Conservation (phyloP, 2,888 invertebrate genomes). For the Mesorhabditis spiculigera region DNA sequence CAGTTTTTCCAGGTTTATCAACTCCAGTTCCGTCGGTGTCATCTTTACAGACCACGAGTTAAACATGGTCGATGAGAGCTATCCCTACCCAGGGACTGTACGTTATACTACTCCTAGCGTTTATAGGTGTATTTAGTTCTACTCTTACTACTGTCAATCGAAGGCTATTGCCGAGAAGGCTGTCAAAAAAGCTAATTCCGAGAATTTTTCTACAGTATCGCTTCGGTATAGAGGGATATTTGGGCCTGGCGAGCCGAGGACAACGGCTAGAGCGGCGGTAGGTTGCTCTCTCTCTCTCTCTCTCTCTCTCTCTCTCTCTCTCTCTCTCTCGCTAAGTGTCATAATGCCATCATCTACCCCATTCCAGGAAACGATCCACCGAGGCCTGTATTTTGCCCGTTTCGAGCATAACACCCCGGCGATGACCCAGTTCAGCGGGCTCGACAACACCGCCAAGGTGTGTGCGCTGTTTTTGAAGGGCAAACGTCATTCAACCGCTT, state of each 20-base stretch:
- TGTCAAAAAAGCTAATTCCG: constrained; percentile 50
- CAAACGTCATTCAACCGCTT: background rate
- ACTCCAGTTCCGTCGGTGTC: constrained; percentile 63
- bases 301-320: too few relatives aligned
- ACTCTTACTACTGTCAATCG: constrained; percentile 60
- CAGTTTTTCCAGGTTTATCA: constrained; percentile 56
- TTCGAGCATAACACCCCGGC: constrained; percentile 32
- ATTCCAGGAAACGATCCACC: constrained; percentile 13
- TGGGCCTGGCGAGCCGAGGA: constrained; percentile 62
- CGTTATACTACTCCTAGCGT: background rate
- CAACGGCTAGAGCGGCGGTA: constrained; percentile 61
- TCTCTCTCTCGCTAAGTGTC: too few relatives aligned
- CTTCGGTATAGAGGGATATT: constrained; percentile 62
- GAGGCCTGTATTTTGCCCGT: constrained; percentile 23
- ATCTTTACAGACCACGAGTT: constrained; percentile 62
- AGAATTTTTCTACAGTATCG: background rate
- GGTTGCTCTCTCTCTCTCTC: background rate
- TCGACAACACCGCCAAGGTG: constrained; percentile 33
- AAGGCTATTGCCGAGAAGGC: constrained; percentile 61
- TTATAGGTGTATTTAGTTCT: constrained; percentile 12
- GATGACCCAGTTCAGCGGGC: constrained; percentile 40
- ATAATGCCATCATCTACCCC: background rate
- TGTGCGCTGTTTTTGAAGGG: constrained; percentile 3
- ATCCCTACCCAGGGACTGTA: constrained; percentile 45
- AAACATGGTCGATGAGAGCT: constrained; percentile 59